Evolutionary conservation across 2,113 vertebrate species (phyloP).

Genomic region (Perognathus longimembris): DNA sequence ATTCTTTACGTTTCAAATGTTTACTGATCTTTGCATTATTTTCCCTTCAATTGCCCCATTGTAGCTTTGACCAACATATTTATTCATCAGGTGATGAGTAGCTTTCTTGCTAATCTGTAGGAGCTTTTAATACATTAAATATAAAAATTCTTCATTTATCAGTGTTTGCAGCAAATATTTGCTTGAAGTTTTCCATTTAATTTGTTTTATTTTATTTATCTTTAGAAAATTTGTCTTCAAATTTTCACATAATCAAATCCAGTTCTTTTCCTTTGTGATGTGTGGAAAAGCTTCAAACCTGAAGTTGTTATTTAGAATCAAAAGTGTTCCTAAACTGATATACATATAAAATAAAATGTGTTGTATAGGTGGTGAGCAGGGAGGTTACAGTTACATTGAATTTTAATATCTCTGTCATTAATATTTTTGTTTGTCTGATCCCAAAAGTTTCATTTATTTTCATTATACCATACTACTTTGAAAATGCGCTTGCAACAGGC

Average conservation of each 20-base stretch:
- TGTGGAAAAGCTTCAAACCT: not conserved
- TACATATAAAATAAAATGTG: no score
- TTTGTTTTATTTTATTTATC: slow-evolving; percentile 1
- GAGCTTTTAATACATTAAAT: not conserved
- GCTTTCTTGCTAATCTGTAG: not conserved
- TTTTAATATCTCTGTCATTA: slow-evolving; percentile 10
- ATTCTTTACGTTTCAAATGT: not conserved
- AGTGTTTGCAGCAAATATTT: not conserved
- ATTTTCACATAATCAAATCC: not conserved
- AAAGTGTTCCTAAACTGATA: not conserved
- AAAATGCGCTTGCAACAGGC: not conserved
- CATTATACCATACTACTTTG: not conserved
- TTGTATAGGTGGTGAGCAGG: no score
- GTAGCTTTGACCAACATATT: not conserved
- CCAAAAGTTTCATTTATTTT: not conserved
- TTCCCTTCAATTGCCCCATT: not conserved
- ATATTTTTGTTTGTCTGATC: not conserved
- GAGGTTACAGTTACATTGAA: no score
- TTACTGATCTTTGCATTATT: not conserved
- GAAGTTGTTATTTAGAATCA: not conserved
- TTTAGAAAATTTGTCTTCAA: not conserved
- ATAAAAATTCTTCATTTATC: not conserved
- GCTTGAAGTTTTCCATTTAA: not conserved
- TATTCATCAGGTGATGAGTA: not conserved
- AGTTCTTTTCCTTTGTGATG: slow-evolving; percentile 28